A percentile compares a stretch with the other conserved stretches of the same genome.
These are phyloP conservation scores for Hiodon tergisus DNA, from an alignment of 2,113 vertebrate genomes.

Conservation along the genomic window DNA sequence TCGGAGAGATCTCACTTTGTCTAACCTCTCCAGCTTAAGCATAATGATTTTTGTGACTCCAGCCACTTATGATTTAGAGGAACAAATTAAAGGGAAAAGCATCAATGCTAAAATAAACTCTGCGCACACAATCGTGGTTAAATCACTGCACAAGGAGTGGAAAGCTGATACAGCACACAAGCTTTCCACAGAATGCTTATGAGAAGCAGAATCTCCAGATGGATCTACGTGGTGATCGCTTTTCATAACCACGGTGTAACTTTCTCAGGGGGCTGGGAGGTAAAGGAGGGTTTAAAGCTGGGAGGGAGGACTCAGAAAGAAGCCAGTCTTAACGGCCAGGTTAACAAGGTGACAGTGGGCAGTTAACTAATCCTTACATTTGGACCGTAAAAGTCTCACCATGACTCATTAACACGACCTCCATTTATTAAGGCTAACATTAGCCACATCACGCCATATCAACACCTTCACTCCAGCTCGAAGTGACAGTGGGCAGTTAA, in stretches of 20 bases:
- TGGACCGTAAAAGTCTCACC: background rate
- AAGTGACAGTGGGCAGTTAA: too few relatives aligned
- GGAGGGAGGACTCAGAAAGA: conserved; percentile 6
- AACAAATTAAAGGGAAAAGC: background rate
- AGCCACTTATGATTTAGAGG: background rate
- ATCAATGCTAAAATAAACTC: background rate
- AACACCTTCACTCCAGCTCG: background rate
- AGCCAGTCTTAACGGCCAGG: conserved; percentile 31
- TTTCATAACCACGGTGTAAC: too few relatives aligned
- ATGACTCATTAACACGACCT: background rate
- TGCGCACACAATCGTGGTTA: background rate
- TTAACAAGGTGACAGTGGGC: conserved; percentile 26
- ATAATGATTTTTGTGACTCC: background rate
- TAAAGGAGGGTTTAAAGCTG: conserved; percentile 14
- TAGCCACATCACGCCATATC: background rate
- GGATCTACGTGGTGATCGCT: too few relatives aligned
- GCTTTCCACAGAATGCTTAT: background rate
- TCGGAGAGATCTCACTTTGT: background rate
- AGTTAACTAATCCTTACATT: background rate
- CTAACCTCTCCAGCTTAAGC: background rate
- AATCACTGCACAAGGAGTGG: background rate
- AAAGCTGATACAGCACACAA: background rate
- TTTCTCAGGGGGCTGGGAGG: background rate
- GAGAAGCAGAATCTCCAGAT: too few relatives aligned
- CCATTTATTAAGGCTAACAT: background rate